Base-by-base conservation (phyloP, 2,888 invertebrate genomes). In the Junonia oenone region DNA sequence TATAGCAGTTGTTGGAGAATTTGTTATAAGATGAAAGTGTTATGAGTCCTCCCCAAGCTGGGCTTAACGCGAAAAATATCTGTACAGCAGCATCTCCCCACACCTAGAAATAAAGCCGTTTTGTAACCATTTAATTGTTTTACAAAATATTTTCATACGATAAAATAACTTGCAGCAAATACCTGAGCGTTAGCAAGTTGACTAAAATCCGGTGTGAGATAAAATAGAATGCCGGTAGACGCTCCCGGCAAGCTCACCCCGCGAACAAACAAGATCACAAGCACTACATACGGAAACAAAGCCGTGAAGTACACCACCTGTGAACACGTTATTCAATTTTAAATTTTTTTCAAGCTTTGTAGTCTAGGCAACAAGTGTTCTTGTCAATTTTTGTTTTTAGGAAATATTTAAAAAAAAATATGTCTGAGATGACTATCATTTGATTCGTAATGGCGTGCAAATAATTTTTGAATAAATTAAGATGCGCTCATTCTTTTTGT, bases 51-150 rank as follows among this genome's bases (percentile, higher is more conserved):
- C 97, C 97, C 94, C 96, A 96, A 50, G 96, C 95, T 2, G 95
- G 95, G 68, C 96, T 95, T 19, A 97, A 82, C 0, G 96, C 96
- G 77, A 96, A 97, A 82, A 97, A 97, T 71, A 96, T 96, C 81
- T 97, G 96, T 17, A 96, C 95, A 0, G 95, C 95, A 0, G 96
- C 95, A 73, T 96, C 95, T 45, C 95, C 95, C 95, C 95, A 95
- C 11, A 95, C 94, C 93, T 94, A 59, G 33, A 65, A 69, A 17
- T 8, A 45, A 45, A 8, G 40, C 31, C 13, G 5, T n/a, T 5
- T 11, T 15, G 8, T 37, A 40, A n/a, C n/a, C n/a, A n/a, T n/a
- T n/a, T n/a, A n/a, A n/a, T n/a, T n/a, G n/a, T n/a, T n/a, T n/a
- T n/a, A n/a, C n/a, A n/a, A n/a, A n/a, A n/a, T n/a, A n/a, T n/a